These are phyloP conservation scores for Pseudomyrmex gracilis DNA, from an alignment of 1,140 invertebrate genomes.

Conservation along the genomic window DNA sequence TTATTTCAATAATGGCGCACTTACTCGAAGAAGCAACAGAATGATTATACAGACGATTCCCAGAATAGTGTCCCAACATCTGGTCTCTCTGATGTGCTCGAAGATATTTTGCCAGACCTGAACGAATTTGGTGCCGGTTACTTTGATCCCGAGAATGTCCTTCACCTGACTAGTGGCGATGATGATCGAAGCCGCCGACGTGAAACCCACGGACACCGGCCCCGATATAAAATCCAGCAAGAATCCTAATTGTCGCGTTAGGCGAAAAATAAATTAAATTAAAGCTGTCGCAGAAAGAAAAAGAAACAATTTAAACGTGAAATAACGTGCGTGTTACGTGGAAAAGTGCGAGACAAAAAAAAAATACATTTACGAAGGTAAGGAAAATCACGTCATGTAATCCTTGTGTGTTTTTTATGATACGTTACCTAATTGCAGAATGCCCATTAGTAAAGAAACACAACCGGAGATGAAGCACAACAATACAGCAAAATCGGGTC, in stretches of 20 bases:
- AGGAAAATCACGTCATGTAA: too few relatives aligned
- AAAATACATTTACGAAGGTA: too few relatives aligned
- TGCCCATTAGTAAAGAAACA: conserved; percentile 93
- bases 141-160: conserved; percentile 90
- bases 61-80: conserved; percentile 89
- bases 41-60: conserved; percentile 89
- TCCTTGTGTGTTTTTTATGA: neutral
- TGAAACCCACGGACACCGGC: conserved; percentile 96
- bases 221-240: conserved; percentile 96
- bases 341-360: too few relatives aligned
- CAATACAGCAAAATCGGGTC: conserved; percentile 91
- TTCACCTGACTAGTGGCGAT: conserved; percentile 95
- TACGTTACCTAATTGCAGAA: conserved; percentile 91
- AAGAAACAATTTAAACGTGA: neutral
- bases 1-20: conserved; percentile 61
- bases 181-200: conserved; percentile 95
- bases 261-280: neutral
- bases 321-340: too few relatives aligned
- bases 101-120: conserved; percentile 88
- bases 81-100: conserved; percentile 89
- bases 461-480: conserved; percentile 93
- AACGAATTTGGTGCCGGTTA: conserved; percentile 89
- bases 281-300: neutral
- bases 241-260: conserved; percentile 88
- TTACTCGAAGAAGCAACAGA: conserved; percentile 89